Conservation (phyloP, 2,113 vertebrate genomes). For the Megaceryle torquata region DNA sequence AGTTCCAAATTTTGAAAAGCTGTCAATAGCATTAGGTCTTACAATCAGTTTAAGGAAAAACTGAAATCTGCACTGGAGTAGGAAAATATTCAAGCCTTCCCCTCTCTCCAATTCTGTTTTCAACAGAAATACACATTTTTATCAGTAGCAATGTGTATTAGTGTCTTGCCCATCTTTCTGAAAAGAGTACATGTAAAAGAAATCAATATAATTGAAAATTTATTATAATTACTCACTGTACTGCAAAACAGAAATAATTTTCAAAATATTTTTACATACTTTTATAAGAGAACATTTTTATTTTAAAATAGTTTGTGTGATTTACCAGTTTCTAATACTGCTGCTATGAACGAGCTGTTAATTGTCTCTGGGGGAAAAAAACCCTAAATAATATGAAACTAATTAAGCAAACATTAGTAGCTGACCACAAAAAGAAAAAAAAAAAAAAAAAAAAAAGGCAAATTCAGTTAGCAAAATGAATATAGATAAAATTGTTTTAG, state of each 20-base stretch:
- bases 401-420: not conserved
- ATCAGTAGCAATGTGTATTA: not conserved
- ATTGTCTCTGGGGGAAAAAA: not conserved
- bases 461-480: not conserved
- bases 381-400: not conserved
- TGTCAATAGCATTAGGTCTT: not conserved
- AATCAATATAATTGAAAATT: not conserved
- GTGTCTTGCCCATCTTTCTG: not conserved
- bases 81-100: accelerated
- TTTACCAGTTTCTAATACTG: not conserved
- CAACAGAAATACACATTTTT: not conserved
- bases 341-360: not conserved
- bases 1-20: not conserved
- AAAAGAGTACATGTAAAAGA: not conserved
- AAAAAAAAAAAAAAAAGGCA: accelerated
- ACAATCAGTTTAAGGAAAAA: not conserved
- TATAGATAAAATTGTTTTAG: not conserved
- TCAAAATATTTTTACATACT: not conserved
- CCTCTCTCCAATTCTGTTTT: not conserved
- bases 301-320: not conserved
- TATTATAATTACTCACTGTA: not conserved
- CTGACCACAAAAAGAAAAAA: not conserved
- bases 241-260: not conserved
- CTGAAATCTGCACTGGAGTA: not conserved
- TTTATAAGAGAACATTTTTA: not conserved